Percentiles rank a stretch among this genome's conserved stretches.
Conservation (phyloP, 2,113 vertebrate species). For the Pica pica region DNA sequence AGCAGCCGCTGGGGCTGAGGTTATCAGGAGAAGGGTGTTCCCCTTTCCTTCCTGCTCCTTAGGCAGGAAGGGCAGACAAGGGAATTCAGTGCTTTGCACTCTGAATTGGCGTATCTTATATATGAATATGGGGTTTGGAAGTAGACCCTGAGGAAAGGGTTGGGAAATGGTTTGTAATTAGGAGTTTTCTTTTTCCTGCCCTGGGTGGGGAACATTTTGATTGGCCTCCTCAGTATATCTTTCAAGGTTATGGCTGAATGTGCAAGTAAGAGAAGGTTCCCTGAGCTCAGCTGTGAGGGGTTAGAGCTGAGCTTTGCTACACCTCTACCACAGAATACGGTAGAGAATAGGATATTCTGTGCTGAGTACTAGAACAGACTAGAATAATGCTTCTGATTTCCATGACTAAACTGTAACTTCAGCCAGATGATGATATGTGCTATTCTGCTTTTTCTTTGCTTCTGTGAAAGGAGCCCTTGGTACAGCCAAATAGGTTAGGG, state of each 20-base stretch:
- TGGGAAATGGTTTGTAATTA: not conserved
- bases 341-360: not conserved
- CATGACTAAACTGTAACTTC: not conserved
- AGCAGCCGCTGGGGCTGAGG: not conserved
- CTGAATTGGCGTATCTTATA: not conserved
- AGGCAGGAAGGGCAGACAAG: not conserved
- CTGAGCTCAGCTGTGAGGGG: not conserved
- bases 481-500: not conserved
- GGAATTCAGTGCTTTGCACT: not conserved
- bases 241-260: not conserved
- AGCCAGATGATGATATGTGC: not conserved
- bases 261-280: not conserved
- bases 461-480: not conserved
- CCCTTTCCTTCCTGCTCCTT: not conserved
- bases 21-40: not conserved
- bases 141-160: not conserved
- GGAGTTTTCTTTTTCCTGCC: not conserved
- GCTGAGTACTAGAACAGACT: not conserved
- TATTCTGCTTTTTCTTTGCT: not conserved
- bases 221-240: not conserved
- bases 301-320: not conserved
- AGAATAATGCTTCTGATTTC: not conserved
- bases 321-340: not conserved
- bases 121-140: not conserved
- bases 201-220: not conserved